These are phyloP conservation scores for Plotosus lineatus DNA, from an alignment of 2,113 vertebrate genomes.

Conservation along the genomic window DNA sequence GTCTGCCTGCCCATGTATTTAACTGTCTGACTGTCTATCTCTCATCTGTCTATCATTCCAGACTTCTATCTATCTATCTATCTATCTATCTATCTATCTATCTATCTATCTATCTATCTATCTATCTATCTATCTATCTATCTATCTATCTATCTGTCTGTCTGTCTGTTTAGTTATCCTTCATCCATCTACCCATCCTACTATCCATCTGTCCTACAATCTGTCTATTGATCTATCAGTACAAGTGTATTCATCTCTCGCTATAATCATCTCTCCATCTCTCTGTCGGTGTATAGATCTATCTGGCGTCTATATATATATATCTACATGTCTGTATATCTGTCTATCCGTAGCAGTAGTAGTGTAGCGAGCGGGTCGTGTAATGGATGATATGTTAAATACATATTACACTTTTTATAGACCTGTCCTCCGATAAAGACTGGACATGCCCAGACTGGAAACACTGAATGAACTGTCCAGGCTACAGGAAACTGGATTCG, in stretches of 20 bases:
- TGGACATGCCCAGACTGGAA: background rate
- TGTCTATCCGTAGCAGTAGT: background rate
- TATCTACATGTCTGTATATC: background rate
- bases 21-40: background rate
- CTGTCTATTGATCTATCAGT: background rate
- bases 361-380: background rate
- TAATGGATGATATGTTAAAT: background rate
- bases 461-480: background rate
- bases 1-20: background rate
- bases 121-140: background rate
- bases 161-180: background rate
- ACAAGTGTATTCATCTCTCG: background rate
- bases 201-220: background rate
- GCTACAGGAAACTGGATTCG: slow-evolving; percentile 1
- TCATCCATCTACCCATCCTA: background rate
- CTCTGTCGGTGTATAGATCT: background rate
- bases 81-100: background rate
- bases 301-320: background rate
- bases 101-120: background rate
- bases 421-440: background rate
- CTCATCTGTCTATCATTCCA: too few species aligned
- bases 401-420: background rate
- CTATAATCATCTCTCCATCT: background rate
- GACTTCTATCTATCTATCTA: background rate
- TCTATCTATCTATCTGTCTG: background rate